Evolutionary conservation across 1,140 invertebrate species (phyloP).

Genomic region (Brachionus koreanus): DNA sequence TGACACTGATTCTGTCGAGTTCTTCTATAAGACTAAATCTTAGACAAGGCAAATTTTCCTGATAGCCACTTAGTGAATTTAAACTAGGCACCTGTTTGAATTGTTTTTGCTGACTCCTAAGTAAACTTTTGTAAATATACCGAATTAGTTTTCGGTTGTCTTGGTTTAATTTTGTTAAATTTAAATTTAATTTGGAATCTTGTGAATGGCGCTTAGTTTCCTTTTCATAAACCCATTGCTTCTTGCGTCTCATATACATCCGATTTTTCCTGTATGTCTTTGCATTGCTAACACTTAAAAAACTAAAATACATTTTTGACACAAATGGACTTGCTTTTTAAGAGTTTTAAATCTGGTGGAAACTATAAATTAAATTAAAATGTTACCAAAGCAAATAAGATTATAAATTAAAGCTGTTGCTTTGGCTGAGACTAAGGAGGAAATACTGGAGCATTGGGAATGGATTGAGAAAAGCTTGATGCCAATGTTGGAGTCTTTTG

Average conservation of each 20-base stretch:
- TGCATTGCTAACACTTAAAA: conserved; percentile 1
- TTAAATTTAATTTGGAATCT: conserved; percentile 3
- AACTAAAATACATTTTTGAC: background rate
- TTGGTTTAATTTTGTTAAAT: conserved; percentile 21
- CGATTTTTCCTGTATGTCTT: background rate
- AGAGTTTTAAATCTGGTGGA: background rate
- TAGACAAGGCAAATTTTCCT: background rate
- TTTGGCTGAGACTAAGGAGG: conserved; percentile 72
- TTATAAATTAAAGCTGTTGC: conserved; percentile 65
- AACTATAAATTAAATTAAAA: conserved; percentile 8
- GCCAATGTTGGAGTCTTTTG: conserved; percentile 58
- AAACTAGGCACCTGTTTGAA: background rate
- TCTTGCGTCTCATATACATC: background rate
- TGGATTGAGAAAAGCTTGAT: conserved; percentile 85
- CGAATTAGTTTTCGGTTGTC: background rate
- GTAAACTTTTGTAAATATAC: background rate
- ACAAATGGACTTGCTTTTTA: background rate
- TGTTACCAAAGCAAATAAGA: background rate
- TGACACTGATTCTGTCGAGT: background rate
- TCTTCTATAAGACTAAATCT: background rate
- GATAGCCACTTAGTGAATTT: background rate
- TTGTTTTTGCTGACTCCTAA: background rate
- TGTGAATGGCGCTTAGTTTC: background rate
- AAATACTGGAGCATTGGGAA: conserved; percentile 86
- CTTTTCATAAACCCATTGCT: background rate